These are phyloP conservation scores for Diploscapter pachys DNA, from an alignment of 1,140 invertebrate species.

Conservation along the genomic window DNA sequence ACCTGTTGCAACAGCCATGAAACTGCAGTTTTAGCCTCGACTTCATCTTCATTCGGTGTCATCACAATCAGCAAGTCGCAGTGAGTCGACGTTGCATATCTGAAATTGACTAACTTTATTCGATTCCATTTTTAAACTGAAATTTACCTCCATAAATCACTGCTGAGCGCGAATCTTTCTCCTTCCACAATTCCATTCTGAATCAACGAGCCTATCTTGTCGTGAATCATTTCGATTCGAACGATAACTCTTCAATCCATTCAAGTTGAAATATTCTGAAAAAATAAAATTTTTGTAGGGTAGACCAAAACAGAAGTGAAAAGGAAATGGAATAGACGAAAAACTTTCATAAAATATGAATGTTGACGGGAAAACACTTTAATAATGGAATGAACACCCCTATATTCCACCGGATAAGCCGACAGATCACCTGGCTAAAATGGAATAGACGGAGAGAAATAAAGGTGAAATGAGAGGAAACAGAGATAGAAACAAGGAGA, in stretches of 20 bases:
- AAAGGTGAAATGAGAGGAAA: slow-evolving; percentile 1
- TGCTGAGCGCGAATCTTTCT: slow-evolving; percentile 42
- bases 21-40: slow-evolving; percentile 57
- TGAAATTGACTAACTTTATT: no score
- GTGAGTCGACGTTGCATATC: slow-evolving; percentile 62
- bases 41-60: slow-evolving; percentile 60
- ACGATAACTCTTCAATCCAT: background rate
- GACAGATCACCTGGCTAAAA: no score
- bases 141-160: slow-evolving; percentile 42
- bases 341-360: no score
- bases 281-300: slow-evolving; percentile 5
- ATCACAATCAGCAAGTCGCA: slow-evolving; percentile 81
- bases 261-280: background rate
- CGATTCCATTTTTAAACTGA: no score
- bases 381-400: no score
- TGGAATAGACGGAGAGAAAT: background rate
- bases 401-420: no score
- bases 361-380: no score
- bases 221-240: slow-evolving; percentile 33
- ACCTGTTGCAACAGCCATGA: slow-evolving; percentile 77
- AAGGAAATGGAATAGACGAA: background rate
- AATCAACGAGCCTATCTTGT: slow-evolving; percentile 39
- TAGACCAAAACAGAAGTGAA: background rate
- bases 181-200: slow-evolving; percentile 45
- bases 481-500: background rate